Evolutionary conservation across 2,113 vertebrate genomes (phyloP), one percentile per base, ranked within the genome.

Genomic region (Lagopus muta): DNA sequence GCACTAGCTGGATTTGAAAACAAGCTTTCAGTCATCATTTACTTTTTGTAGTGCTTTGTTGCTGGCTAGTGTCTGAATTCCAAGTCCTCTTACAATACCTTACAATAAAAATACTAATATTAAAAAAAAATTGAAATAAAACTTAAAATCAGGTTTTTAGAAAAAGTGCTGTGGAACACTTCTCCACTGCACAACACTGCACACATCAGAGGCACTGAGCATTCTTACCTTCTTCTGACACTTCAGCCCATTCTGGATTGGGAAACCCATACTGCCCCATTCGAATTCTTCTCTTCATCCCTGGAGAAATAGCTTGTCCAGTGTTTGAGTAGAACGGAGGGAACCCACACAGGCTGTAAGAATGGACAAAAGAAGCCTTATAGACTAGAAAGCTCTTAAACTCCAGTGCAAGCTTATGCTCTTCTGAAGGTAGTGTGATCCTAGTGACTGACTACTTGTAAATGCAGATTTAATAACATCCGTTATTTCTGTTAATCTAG

Each of bases 311-410:
- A 92, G 99, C 99, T 96, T 99, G 99, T 82, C 99, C 99, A 0
- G 99, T 99, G 97, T 99, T 99, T 85, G 99, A 99, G 96, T 99
- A 99, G 97, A 99, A 99, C 0, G 99, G 99, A 34, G 99, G 99
- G 89, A 99, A 99, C 45, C 99, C 99, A 88, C 99, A 99, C 72
- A 99, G 95, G 87, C 99, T 99, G 92, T 8, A 96, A 89, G 74
- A 95, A 58, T 27, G 50, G 14, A 92, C 20, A 88, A 74, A 89
- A 88, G 30, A 82, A 58, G 28, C 65, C 45, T 74, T 28, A 4
- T 21, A 81, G 81, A 24, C 47, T 57, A 8, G 8, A 32, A 86
- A 71, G 24, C 28, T 71, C 74, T 89, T 20, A 71, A 78, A 61
- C 58, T 61, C 69, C 55, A 62, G 62, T 36, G 77, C 43, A 66